These are phyloP conservation scores for Decapterus maruadsi DNA, from an alignment of 2,797 vertebrate genomes.

Conservation along the genomic window DNA sequence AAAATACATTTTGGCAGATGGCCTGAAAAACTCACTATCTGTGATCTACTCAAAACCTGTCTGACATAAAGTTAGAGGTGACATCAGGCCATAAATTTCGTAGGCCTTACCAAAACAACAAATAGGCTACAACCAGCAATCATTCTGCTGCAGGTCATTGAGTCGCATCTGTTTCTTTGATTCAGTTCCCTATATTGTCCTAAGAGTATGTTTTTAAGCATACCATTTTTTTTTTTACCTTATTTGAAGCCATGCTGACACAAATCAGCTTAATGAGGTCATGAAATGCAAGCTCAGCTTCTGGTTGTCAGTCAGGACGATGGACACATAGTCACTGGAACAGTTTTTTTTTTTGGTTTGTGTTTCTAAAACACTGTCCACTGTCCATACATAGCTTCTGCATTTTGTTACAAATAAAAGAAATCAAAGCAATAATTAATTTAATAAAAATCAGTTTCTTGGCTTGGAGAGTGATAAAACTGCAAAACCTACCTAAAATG, in stretches of 20 bases:
- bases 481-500: neutral
- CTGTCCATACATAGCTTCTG: neutral
- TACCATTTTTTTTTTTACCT: constrained; percentile 22
- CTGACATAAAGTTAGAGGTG: neutral
- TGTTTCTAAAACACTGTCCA: too few species aligned
- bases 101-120: neutral
- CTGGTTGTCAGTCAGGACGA: constrained; percentile 63
- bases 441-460: neutral
- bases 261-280: constrained; percentile 61
- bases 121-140: neutral
- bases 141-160: neutral
- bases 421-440: neutral
- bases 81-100: neutral
- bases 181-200: constrained; percentile 15
- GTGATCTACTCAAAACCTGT: constrained; percentile 2
- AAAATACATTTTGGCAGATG: neutral
- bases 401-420: neutral
- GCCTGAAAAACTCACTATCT: neutral
- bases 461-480: neutral
- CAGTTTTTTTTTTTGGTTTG: constrained; percentile 1
- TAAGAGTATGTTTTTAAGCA: constrained; percentile 18
- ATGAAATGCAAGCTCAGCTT: constrained; percentile 65
- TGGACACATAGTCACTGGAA: constrained; percentile 45
- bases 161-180: constrained; percentile 19
- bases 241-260: constrained; percentile 54